Evolutionary conservation across 2,113 vertebrate species (phyloP).

Genomic region (Otus sunia): DNA sequence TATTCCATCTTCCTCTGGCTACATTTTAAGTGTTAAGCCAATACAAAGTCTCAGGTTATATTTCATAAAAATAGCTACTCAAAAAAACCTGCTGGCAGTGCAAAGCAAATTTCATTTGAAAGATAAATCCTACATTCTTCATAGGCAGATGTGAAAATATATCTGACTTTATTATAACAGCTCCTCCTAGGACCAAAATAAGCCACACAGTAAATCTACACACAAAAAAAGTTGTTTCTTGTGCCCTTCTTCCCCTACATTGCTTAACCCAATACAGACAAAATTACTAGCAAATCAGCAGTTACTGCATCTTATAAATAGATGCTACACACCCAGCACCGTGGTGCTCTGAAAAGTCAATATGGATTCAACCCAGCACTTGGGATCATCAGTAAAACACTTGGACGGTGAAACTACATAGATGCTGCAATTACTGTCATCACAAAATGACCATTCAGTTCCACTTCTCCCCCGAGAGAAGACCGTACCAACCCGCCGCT

Average conservation of each 20-base stretch:
- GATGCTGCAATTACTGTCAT: neutral
- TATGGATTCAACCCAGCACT: neutral
- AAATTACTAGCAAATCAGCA: neutral
- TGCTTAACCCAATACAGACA: neutral
- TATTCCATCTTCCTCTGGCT: conserved; percentile 31
- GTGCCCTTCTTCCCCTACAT: neutral
- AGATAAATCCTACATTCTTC: conserved; percentile 23
- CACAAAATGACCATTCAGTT: conserved; percentile 3
- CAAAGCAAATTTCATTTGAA: neutral
- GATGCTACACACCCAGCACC: neutral
- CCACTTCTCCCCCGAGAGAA: neutral
- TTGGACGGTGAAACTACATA: accelerated
- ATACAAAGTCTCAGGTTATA: conserved; percentile 23
- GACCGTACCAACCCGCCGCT: neutral
- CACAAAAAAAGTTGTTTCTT: neutral
- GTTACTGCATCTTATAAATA: neutral
- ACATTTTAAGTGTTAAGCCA: conserved; percentile 13
- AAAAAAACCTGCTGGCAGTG: neutral
- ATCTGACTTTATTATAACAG: neutral
- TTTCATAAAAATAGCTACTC: conserved; percentile 39
- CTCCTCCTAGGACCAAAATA: neutral
- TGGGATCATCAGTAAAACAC: neutral
- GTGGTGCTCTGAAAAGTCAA: neutral
- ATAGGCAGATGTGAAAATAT: conserved; percentile 4
- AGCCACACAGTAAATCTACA: neutral